Evolutionary conservation across 2,113 vertebrate genomes (phyloP).

Genomic region (Urocitellus parryii): DNA sequence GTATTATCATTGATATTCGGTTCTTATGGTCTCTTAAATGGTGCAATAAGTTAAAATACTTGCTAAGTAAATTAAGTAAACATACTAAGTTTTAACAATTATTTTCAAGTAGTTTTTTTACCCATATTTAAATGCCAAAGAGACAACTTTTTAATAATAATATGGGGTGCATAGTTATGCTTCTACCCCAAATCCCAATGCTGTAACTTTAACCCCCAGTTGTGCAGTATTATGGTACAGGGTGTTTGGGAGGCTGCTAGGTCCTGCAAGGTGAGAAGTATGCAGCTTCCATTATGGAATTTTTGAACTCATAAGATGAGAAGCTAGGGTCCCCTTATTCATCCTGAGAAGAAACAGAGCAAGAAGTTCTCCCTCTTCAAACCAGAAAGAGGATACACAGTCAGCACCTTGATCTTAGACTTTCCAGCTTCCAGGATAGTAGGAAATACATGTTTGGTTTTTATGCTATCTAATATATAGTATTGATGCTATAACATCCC

Average conservation of each 20-base stretch:
- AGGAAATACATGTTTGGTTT: neutral
- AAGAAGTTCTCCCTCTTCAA: neutral
- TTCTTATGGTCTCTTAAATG: neutral
- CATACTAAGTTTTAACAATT: neutral
- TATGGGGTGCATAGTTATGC: neutral
- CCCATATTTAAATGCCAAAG: neutral
- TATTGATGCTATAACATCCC: neutral
- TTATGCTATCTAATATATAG: neutral
- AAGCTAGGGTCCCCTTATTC: neutral
- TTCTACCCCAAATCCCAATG: neutral
- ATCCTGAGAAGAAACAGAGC: no score
- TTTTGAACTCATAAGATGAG: neutral
- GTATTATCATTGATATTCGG: neutral
- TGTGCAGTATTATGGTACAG: neutral
- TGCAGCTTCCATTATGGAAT: neutral
- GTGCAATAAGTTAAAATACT: neutral
- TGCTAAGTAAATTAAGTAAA: neutral
- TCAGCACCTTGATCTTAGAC: neutral
- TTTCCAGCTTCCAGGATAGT: neutral
- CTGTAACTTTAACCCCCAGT: neutral
- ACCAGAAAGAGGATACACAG: neutral
- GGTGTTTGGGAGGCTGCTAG: neutral
- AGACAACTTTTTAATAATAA: neutral
- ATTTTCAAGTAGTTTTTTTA: neutral
- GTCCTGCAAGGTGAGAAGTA: neutral